phyloP scores from a whole-genome alignment of 2,113 vertebrate genomes.

The Rhodinocichla rosea region DNA sequence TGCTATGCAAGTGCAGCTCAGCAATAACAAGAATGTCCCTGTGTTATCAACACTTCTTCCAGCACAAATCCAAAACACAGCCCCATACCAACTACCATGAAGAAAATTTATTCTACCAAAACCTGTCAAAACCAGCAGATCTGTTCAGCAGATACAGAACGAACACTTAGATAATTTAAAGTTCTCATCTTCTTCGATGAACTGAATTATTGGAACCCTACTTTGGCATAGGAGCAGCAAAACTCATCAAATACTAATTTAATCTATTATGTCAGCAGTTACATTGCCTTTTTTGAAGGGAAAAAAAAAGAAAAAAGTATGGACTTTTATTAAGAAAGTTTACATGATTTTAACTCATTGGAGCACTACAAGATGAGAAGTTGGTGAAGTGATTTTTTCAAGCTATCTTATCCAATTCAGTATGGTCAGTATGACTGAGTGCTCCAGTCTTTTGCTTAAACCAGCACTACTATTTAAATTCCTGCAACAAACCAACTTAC shows the following conservation, averaged over 20 bases:
- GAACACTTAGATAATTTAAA: not conserved
- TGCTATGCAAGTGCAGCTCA: not conserved
- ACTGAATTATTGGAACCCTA: not conserved
- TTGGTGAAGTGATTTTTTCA: not conserved
- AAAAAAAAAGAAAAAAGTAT: not conserved
- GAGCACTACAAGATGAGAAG: not conserved
- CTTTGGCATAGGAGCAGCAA: not conserved
- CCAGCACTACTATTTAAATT: not conserved
- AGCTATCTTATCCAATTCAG: not conserved
- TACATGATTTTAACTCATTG: not conserved
- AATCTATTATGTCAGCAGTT: not conserved
- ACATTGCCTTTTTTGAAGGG: not conserved
- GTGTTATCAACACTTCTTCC: not conserved
- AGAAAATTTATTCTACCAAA: not conserved
- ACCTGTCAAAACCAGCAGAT: not conserved
- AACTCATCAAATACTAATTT: not conserved
- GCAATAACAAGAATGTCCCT: not conserved
- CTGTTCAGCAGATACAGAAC: not conserved
- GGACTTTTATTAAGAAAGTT: not conserved
- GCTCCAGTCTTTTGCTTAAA: not conserved
- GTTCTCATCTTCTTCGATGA: not conserved
- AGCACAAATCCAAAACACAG: not conserved
- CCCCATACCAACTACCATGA: not conserved
- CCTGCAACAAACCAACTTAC: not conserved
- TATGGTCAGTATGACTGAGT: not conserved